Evolutionary conservation across 2,797 vertebrate species (phyloP), one percentile per base, ranked within the genome.

Genomic region (Girardinus metallicus): DNA sequence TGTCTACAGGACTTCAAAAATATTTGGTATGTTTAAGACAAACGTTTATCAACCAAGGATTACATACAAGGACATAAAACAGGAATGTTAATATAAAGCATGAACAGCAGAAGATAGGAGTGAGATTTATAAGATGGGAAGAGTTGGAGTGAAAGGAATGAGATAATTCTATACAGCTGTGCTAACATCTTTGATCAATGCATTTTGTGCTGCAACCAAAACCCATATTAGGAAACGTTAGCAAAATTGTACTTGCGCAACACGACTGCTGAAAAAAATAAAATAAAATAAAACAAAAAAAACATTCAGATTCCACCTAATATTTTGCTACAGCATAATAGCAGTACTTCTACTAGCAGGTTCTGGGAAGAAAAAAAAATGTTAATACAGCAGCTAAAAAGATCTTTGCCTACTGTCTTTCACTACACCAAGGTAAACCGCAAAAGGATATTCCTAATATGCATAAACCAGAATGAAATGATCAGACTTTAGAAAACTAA

Each of bases 31-130:
- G 80, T 41, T 73, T 66, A 16, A 34, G n/a, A 77, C 44, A 41
- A 80, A 76, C 68, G 15, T 55, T 41, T 55, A 74, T 23, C 26
- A 44, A n/a, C 11, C 39, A 29, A 26, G 26, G 39, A n/a, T 44
- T 34, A 34, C 72, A 55, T 31, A 72, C 23, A 73, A 31, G n/a
- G 74, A 72, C 16, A 74, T 43, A 76, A 43, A 29, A 23, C 13
- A 44, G 71, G 31, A 53, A 74, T 76, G 29, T 23, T 39, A 82
- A 80, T 75, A 73, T 53, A 57, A n/a, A 77, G 60, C 74, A 47
- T 64, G 78, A 74, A 77, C 8, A 16, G 34, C 46, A 82, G 73
- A 80, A 75, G 47, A 60, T 51, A 60, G 75, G 73, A 60, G 4
- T 47, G 49, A 39, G 21, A 68, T 78, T 85, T 79, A 77, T 72